phyloP scores from a whole-genome alignment of 2,888 invertebrate species.

The Pachliopta kotzebuea region DNA sequence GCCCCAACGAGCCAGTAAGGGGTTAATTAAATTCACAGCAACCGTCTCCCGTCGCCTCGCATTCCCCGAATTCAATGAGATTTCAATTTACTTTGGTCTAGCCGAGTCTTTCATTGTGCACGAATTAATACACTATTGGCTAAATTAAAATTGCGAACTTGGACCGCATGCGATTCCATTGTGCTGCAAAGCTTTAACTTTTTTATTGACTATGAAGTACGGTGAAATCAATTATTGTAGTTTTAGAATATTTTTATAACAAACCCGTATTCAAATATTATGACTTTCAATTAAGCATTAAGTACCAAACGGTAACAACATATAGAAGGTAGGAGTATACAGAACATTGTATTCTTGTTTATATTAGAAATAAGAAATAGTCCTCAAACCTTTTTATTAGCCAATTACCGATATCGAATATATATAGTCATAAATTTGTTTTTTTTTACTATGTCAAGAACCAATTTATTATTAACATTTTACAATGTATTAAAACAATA shows the following conservation, averaged over 20 bases:
- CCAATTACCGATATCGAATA: neutral
- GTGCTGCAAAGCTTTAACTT: constrained; percentile 5
- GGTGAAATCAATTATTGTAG: neutral
- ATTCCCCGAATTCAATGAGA: constrained; percentile 79
- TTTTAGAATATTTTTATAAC: neutral
- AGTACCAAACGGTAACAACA: too few species aligned
- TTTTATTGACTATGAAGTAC: constrained; percentile 6
- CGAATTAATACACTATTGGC: constrained; percentile 60
- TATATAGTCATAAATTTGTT: neutral
- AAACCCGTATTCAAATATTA: neutral
- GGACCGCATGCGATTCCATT: constrained; percentile 12
- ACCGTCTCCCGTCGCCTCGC: constrained; percentile 70
- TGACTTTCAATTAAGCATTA: too few species aligned
- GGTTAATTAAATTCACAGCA: constrained; percentile 80
- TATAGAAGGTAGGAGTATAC: neutral
- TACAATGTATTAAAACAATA: neutral
- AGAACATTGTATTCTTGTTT: too few species aligned
- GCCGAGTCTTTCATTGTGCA: constrained; percentile 57
- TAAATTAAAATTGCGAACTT: constrained; percentile 43
- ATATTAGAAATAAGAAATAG: neutral
- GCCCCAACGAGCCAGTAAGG: constrained; percentile 70
- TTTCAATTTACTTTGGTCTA: constrained; percentile 77
- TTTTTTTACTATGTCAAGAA: neutral
- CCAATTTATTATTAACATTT: neutral
- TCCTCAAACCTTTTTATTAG: neutral